Evolutionary conservation across 2,797 vertebrate species (phyloP), one percentile per base, ranked within the genome.

Genomic region (Tokudaia muenninki): DNA sequence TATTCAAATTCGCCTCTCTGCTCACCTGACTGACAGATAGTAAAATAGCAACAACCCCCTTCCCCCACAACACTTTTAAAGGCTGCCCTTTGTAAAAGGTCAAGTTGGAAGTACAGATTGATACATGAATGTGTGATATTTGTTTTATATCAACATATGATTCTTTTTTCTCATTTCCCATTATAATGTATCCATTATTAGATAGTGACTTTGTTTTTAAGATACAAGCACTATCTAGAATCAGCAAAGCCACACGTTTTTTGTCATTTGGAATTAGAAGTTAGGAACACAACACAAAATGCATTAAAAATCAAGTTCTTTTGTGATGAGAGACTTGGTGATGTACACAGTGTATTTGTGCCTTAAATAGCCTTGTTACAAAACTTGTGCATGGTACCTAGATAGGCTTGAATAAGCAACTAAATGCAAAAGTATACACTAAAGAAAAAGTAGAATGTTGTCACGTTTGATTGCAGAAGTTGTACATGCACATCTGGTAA

Each of bases 91-190:
- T 65, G 31, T 3, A 12, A 44, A 14, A 65, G 70, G 75, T 77
- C 57, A 94, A 92, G 13, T 63, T 87, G n/a, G 86, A 89, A 91
- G 29, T 31, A 34, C 47, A 87, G 77, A 89, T 67, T 41, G 86
- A 26, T 65, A 37, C 22, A 26, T 65, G 21, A 50, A 47, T n/a
- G 4, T 16, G n/a, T 75, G 11, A 31, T 26, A 29, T 79, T 55
- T 21, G 50, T 57, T 52, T 34, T 34, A 26, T 11, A 74, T 79
- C 12, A 91, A 21, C 70, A 24, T 78, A 31, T 87, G 37, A 1
- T 72, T n/a, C 21, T 74, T 24, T 86, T 55, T 34, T 81, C 31
- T 41, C 11, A 14, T 31, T 88, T 91, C 63, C 41, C 50, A 14
- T 82, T 92, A 52, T 22, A 70, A 92, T 34, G 4, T 55, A 34